A percentile compares a stretch with the other conserved stretches of the same genome.
phyloP scores from a whole-genome alignment of 2,888 invertebrate genomes.

The Drosophila mercatorum region DNA sequence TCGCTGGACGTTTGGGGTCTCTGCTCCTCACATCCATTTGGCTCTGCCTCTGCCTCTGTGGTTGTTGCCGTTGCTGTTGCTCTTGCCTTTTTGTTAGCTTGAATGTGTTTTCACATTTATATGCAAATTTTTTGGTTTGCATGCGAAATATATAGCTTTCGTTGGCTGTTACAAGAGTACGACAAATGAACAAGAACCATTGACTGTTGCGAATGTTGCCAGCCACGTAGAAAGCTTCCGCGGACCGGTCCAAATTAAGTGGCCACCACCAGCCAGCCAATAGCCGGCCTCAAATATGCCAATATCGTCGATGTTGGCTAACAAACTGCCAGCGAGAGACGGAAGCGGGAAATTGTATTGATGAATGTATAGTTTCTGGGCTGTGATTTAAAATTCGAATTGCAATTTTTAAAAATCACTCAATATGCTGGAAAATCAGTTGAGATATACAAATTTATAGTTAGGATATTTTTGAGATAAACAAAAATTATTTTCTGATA shows the following conservation, averaged over 20 bases:
- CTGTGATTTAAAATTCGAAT: not conserved
- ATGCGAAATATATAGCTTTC: constrained; percentile 75
- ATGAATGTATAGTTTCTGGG: not conserved
- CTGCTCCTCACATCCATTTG: constrained; percentile 30
- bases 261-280: constrained; percentile 50
- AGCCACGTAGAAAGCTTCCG: constrained; percentile 23
- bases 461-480: not conserved
- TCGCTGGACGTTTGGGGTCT: constrained; percentile 22
- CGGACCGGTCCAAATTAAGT: constrained; percentile 51
- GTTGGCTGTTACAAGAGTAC: constrained; percentile 44
- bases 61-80: constrained; percentile 1
- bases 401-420: not conserved
- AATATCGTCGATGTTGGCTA: constrained; percentile 21
- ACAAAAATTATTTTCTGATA: not conserved
- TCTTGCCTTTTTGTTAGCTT: constrained; percentile 65
- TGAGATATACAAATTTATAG: too few species aligned
- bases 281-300: constrained; percentile 41
- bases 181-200: constrained; percentile 69
- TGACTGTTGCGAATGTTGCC: constrained; percentile 25
- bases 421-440: not conserved
- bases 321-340: not conserved
- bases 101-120: constrained; percentile 80
- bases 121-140: constrained; percentile 78
- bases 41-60: constrained; percentile 25
- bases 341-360: not conserved